A percentile compares a stretch with the other conserved stretches of the same genome.
phyloP scores from a whole-genome alignment of 2,113 vertebrate genomes.

The Hydrochoerus hydrochaeris region DNA sequence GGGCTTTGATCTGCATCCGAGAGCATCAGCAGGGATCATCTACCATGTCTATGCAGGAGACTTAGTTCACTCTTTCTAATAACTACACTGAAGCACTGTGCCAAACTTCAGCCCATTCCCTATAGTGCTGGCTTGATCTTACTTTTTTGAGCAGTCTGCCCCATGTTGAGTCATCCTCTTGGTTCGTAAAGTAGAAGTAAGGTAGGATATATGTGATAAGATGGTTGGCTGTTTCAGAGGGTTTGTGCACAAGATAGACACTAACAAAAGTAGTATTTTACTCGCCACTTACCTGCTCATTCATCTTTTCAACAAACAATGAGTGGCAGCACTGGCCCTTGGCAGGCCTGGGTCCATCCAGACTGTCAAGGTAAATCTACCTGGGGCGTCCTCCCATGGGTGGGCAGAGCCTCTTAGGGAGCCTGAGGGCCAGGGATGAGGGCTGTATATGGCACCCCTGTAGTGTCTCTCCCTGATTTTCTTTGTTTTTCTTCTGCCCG shows the following conservation, averaged over 20 bases:
- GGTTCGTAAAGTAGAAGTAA: not conserved
- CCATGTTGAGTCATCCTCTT: not conserved
- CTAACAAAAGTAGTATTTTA: not conserved
- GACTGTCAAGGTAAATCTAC: not conserved
- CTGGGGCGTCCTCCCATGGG: not conserved
- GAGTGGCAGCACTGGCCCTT: not conserved
- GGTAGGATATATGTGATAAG: not conserved
- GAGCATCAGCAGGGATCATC: not conserved
- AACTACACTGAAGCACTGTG: not conserved
- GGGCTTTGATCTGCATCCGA: not conserved
- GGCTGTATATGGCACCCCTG: constrained; percentile 81
- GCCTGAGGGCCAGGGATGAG: not conserved
- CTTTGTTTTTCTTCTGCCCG: constrained; percentile 93
- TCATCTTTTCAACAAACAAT: not conserved
- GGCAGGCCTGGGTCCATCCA: not conserved
- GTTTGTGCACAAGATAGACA: not conserved
- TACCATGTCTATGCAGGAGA: not conserved
- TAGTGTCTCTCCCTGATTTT: constrained; percentile 83
- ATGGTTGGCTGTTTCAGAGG: not conserved
- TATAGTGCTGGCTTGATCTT: not conserved
- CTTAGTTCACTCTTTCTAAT: not conserved
- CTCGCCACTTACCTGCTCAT: not conserved
- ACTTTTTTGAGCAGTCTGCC: not conserved
- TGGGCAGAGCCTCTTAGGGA: not conserved
- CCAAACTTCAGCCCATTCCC: not conserved